Percentiles rank a stretch among this genome's conserved stretches.
Conservation (phyloP, 2,113 vertebrate genomes). For the Oryzias melastigma region DNA sequence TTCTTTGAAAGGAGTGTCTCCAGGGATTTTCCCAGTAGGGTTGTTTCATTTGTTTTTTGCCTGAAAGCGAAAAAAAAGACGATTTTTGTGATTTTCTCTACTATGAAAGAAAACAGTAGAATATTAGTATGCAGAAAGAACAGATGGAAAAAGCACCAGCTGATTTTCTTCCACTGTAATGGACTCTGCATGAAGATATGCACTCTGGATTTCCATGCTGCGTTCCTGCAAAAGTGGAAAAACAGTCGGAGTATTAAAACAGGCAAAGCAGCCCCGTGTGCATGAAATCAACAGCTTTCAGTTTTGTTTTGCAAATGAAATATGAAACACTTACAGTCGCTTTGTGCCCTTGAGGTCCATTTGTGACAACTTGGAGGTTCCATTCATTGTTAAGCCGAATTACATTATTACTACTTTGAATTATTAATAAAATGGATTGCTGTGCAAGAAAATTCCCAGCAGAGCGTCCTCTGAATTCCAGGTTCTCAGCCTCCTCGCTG, state of each 20-base stretch:
- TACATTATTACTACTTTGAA: background rate
- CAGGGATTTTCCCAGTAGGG: conserved; percentile 79
- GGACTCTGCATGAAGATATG: conserved; percentile 35
- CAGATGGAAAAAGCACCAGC: conserved; percentile 30
- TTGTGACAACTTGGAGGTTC: background rate
- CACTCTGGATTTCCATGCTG: conserved; percentile 41
- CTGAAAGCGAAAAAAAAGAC: conserved; percentile 47
- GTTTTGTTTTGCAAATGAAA: background rate
- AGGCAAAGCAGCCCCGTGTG: background rate
- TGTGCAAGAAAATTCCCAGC: background rate
- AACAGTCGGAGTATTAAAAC: conserved; percentile 5
- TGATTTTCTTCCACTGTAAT: conserved; percentile 17
- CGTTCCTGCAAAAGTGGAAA: conserved; percentile 24
- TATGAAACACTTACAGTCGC: conserved; percentile 33
- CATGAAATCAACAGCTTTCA: background rate
- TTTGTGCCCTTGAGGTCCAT: conserved; percentile 14
- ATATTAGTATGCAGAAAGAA: background rate
- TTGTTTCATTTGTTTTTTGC: conserved; percentile 78
- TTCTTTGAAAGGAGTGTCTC: conserved; percentile 83
- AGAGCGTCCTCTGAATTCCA: background rate
- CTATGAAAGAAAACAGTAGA: conserved; percentile 13
- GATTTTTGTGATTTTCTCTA: conserved; percentile 1
- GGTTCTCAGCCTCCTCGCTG: background rate
- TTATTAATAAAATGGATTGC: background rate
- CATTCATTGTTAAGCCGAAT: conserved; percentile 19